These are phyloP conservation scores for Polypterus senegalus DNA, from an alignment of 2,113 vertebrate species.

Conservation along the genomic window DNA sequence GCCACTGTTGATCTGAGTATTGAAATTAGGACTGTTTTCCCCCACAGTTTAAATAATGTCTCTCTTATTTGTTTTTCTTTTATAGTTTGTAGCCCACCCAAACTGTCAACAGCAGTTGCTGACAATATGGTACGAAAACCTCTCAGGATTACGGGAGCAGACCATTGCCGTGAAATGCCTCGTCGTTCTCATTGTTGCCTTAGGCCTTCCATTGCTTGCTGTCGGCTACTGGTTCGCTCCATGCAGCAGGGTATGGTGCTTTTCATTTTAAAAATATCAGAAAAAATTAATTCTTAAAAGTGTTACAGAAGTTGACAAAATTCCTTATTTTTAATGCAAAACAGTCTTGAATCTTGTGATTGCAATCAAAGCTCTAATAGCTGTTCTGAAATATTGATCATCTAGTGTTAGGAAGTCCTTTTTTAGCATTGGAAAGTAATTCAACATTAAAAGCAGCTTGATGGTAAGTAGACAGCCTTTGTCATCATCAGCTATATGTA, in stretches of 20 bases:
- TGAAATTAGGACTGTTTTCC: neutral
- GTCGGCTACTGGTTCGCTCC: conserved; percentile 78
- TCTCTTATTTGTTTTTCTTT: conserved; percentile 14
- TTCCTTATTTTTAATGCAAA: too few species aligned
- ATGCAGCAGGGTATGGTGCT: conserved; percentile 64
- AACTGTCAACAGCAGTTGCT: conserved; percentile 82
- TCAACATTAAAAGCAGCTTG: too few species aligned
- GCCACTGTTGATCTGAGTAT: neutral
- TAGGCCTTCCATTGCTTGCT: conserved; percentile 72
- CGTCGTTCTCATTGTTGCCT: conserved; percentile 69
- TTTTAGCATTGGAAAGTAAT: too few species aligned
- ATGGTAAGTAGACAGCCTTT: too few species aligned
- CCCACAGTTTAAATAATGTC: neutral
- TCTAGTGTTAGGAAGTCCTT: too few species aligned
- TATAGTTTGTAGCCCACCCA: conserved; percentile 78
- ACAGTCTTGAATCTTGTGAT: too few species aligned
- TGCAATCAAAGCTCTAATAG: too few species aligned
- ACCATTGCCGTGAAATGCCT: conserved; percentile 70
- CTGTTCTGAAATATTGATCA: too few species aligned
- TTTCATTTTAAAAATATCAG: too few species aligned
- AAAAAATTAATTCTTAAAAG: too few species aligned
- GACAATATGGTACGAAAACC: conserved; percentile 83
- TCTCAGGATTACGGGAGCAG: conserved; percentile 72
- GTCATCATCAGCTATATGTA: too few species aligned
- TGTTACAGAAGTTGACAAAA: too few species aligned